These are phyloP conservation scores for Dendrocopos noguchii DNA, from an alignment of 2,113 vertebrate species.

Conservation along the genomic window DNA sequence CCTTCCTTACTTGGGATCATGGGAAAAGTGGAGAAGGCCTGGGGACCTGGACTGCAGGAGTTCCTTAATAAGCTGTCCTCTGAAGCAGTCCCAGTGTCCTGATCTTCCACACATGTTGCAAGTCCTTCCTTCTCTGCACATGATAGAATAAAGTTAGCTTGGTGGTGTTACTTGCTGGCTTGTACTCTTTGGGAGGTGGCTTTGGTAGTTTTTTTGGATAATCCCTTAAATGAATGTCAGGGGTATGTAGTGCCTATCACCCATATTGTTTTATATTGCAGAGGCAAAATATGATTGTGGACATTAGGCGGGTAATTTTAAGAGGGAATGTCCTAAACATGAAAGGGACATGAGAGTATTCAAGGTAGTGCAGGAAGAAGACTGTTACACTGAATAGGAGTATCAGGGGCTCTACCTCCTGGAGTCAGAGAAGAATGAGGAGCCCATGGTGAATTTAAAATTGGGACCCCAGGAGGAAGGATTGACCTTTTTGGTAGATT, in stretches of 20 bases:
- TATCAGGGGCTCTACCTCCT: no score
- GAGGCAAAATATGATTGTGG: not conserved
- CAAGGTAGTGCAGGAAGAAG: no score
- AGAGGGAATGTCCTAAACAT: no score
- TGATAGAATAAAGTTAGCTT: not conserved
- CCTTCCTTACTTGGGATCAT: not conserved
- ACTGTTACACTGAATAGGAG: no score
- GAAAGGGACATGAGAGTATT: no score
- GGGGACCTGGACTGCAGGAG: accelerated
- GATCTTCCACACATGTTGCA: accelerated
- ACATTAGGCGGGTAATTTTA: no score
- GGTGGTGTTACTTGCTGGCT: not conserved
- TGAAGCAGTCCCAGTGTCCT: not conserved
- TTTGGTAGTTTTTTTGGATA: not conserved
- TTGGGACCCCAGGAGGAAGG: no score
- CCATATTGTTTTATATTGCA: not conserved
- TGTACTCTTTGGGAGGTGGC: not conserved
- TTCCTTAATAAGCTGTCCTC: not conserved
- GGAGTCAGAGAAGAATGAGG: no score
- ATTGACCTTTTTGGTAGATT: no score
- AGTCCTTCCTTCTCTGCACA: not conserved
- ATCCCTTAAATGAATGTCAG: not conserved
- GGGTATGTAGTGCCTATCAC: not conserved
- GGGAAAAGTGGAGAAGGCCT: not conserved
- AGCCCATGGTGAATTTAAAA: no score